These are phyloP conservation scores for Calidris pygmaea DNA, from an alignment of 2,113 vertebrate genomes.

Conservation along the genomic window DNA sequence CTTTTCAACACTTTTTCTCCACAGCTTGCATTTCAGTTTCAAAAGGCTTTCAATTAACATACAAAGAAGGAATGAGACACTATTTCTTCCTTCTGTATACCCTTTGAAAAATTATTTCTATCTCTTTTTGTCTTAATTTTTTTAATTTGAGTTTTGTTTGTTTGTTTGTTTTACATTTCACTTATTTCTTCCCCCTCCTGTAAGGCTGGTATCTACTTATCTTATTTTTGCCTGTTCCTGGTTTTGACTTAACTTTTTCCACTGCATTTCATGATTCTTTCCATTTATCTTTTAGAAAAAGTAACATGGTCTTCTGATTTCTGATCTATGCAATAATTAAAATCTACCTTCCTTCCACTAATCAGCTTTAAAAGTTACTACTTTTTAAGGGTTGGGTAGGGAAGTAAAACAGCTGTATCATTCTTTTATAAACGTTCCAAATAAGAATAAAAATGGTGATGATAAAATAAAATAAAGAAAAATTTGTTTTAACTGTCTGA, in stretches of 20 bases:
- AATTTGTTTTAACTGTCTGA: not conserved
- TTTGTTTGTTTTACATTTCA: not conserved
- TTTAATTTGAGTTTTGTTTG: not conserved
- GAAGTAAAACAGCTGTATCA: not conserved
- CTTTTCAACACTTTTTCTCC: not conserved
- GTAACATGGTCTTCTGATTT: not conserved
- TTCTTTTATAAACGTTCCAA: not conserved
- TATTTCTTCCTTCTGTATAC: not conserved
- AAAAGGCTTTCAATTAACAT: not conserved
- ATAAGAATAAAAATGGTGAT: not conserved
- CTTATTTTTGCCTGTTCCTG: not conserved
- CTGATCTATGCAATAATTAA: not conserved
- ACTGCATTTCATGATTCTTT: not conserved
- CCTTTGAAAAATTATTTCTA: not conserved
- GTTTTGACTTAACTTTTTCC: not conserved
- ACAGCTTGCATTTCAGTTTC: not conserved
- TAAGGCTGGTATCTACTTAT: not conserved
- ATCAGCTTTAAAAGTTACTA: not conserved
- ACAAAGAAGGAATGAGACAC: not conserved
- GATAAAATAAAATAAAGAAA: not conserved
- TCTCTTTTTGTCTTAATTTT: not conserved
- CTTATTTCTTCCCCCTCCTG: not conserved
- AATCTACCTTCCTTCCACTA: not conserved
- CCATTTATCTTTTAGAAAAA: not conserved
- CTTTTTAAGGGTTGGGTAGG: not conserved